Evolutionary conservation across 2,888 invertebrate genomes (phyloP).

Genomic region (Poecilobothrus nobilitatus): DNA sequence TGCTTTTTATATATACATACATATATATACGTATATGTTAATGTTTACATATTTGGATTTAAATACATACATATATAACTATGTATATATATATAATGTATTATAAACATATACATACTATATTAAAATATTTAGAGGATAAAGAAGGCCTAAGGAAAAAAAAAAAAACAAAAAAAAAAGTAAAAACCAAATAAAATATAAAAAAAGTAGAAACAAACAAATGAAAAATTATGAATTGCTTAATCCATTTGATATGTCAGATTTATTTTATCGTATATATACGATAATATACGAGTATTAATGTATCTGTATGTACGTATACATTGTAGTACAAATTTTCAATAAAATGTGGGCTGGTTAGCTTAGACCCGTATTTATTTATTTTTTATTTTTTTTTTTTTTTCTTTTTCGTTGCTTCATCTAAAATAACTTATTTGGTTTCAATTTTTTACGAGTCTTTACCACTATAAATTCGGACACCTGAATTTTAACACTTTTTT

Average conservation of each 20-base stretch:
- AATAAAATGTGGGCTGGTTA: not conserved
- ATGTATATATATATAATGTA: too few species aligned
- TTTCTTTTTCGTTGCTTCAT: too few species aligned
- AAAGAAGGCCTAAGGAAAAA: not conserved
- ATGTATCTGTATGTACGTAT: not conserved
- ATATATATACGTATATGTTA: too few species aligned
- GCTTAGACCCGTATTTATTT: not conserved
- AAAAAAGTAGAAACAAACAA: not conserved
- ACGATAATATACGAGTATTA: not conserved
- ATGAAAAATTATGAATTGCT: not conserved
- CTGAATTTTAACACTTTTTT: too few species aligned
- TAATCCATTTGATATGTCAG: slow-evolving; percentile 6
- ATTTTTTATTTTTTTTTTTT: too few species aligned
- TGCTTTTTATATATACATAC: not conserved
- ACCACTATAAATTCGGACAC: slow-evolving; percentile 2
- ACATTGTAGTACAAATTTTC: not conserved
- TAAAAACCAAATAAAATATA: not conserved
- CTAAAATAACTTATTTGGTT: too few species aligned
- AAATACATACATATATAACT: not conserved
- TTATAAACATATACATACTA: not conserved
- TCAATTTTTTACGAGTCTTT: not conserved
- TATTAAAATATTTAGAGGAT: not conserved
- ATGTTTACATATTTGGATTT: too few species aligned
- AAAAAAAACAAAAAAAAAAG: not conserved
- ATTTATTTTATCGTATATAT: not conserved